Base-by-base conservation (phyloP, 2,113 vertebrate species). In the Pseudonaja textilis region DNA sequence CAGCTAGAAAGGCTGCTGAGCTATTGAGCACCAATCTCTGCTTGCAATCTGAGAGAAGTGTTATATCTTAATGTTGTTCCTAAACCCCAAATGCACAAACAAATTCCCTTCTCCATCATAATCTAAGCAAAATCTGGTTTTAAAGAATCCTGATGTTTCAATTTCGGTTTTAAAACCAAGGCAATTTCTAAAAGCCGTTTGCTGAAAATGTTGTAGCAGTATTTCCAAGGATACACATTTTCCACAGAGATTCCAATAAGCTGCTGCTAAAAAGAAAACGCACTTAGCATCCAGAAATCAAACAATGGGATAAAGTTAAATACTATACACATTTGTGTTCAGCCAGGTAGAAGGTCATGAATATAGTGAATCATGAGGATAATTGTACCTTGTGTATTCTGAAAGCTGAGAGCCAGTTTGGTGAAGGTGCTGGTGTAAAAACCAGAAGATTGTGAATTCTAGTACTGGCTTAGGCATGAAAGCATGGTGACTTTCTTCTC, bases 61-160 rank as follows among this genome's bases (percentile, higher is more conserved):
- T 95, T 93, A 92, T 87, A 95, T 93, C 45, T 86, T 87, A 9
- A 25, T 94, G 47, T 87, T 94, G 8, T 64, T 92, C 94, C 90
- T 94, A 87, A 92, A 87, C 95, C 95, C 39, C 57, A 61, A 91
- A n/a, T 39, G 52, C 93, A 88, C 94, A 96, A 96, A 89, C 87
- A 91, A 95, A 39, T n/a, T 90, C 0, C 0, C 1, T 91, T 93
- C 42, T 93, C 93, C 89, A 94, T 47, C 93, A 29, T 93, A 96
- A 96, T 93, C 93, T 95, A 87, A 96, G 55, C 12, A 9, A 64
- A 90, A 94, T 92, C 95, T 95, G 45, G 88, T 93, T 94, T 96
- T 95, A 96, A 96, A 95, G 92, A 96, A 96, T 85, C 90, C 92
- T 93, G 95, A 96, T 96, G 96, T 96, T 94, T 88, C 93, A 26